Percentiles rank a stretch among this genome's conserved stretches.
Conservation (phyloP, 2,888 invertebrate genomes). For the Cataglyphis altisquamis region DNA sequence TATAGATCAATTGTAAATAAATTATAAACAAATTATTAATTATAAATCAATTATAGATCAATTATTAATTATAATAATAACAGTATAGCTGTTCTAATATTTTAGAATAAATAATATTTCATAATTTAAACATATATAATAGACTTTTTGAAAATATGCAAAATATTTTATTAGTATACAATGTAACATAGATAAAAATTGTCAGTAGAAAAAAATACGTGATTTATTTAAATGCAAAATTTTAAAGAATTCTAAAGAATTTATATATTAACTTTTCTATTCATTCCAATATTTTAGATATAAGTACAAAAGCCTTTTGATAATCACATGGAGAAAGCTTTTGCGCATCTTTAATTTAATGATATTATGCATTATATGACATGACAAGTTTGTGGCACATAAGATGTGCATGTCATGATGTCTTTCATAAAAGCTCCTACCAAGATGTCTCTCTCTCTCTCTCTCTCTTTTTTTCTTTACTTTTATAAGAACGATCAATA, state of each 20-base stretch:
- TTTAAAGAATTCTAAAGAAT: not conserved
- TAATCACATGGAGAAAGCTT: conserved; percentile 63
- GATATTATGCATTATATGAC: conserved; percentile 51
- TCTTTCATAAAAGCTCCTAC: not conserved
- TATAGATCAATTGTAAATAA: not conserved
- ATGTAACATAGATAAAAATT: not conserved
- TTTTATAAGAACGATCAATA: conserved; percentile 36
- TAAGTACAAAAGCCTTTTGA: conserved; percentile 25
- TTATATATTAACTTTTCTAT: not conserved
- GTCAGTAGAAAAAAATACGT: not conserved
- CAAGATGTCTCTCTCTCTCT: not conserved
- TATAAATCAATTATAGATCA: not conserved
- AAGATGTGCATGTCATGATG: not conserved
- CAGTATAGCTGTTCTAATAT: not conserved
- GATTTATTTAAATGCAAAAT: conserved; percentile 27
- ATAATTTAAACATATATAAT: not conserved
- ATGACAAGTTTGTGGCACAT: not conserved
- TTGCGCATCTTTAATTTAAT: conserved; percentile 1
- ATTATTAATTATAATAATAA: not conserved
- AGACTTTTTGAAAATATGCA: not conserved
- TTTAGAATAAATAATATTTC: not conserved
- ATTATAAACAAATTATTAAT: not conserved
- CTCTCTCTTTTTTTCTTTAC: not conserved
- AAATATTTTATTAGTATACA: not conserved
- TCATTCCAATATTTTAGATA: not conserved